Base-by-base conservation (phyloP, 2,888 invertebrate genomes). In the Hemithea aestivaria region DNA sequence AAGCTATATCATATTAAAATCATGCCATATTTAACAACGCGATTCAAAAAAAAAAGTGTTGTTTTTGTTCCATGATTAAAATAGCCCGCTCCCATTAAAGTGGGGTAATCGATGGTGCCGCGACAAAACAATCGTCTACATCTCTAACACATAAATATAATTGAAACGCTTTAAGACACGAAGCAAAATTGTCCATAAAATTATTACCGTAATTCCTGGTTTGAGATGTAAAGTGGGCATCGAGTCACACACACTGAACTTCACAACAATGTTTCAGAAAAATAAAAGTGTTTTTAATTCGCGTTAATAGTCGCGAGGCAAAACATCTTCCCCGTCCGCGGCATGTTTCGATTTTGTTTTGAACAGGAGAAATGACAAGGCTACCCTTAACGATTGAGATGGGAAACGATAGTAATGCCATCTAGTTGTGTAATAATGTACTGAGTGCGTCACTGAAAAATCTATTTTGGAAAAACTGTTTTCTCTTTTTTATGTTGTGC, bases 181-280 rank as follows among this genome's bases (percentile, higher is more conserved):
- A 33, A 33, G 36, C 10, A 16, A 35, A 35, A 29, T 25, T 29
- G 25, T 36, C 21, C 26, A 57, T 52, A 27, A 30, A 43, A 35
- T 28, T 41, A 43, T 74, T 72, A 88, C 88, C 81, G 87, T 85
- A 48, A 87, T 71, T 70, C 87, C 85, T 48, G 87, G 82, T 60
- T 87, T 87, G 51, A 88, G 72, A 48, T 87, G 82, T 78, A 88
- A 53, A 44, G 87, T 76, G 61, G 88, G 88, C 88, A 87, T 88
- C n/a, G 63, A 63, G 66, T 73, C 40, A 57, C 50, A 46, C 48
- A 43, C 70, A 79, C 74, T 70, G 52, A 74, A 82, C 79, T 69
- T 63, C 69, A 79, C 75, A 69, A 57, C 53, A 67, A 55, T 55
- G 45, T 46, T 48, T 29, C 11, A 21, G 35, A 45, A 46, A 50